Evolutionary conservation across 2,797 vertebrate genomes (phyloP).

Genomic region (Epinephelus awoara): DNA sequence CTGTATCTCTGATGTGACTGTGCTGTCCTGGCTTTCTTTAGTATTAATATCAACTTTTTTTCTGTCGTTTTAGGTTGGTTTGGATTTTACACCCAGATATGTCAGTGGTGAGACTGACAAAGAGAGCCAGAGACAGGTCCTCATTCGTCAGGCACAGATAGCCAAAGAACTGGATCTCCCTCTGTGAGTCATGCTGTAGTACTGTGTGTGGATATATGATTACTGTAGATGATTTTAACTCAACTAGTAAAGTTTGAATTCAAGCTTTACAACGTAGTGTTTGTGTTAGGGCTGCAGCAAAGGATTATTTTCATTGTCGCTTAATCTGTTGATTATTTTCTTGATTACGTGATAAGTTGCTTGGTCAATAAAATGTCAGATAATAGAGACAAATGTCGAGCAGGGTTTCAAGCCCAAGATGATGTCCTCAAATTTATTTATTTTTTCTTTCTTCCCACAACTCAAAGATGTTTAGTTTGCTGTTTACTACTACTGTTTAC

Average conservation of each 20-base stretch:
- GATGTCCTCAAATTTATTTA: no score
- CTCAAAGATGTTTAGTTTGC: no score
- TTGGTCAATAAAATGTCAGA: no score
- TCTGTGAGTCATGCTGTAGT: slow-evolving; percentile 86
- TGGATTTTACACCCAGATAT: slow-evolving; percentile 95
- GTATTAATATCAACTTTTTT: neutral
- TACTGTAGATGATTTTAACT: neutral
- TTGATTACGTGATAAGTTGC: no score
- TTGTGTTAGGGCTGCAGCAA: no score
- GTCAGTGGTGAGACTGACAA: slow-evolving; percentile 89
- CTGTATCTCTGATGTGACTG: neutral
- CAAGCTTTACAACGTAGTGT: neutral
- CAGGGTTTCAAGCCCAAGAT: no score
- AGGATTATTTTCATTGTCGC: no score
- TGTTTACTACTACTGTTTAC: no score
- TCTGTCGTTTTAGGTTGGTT: slow-evolving; percentile 88
- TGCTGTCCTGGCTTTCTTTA: neutral
- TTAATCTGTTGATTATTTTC: no score
- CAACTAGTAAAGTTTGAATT: neutral
- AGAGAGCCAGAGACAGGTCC: slow-evolving; percentile 92
- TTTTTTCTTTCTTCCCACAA: no score
- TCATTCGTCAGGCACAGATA: slow-evolving; percentile 91
- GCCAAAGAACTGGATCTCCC: slow-evolving; percentile 93
- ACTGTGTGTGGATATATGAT: no score
- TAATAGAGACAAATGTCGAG: no score